phyloP scores from a whole-genome alignment of 2,113 vertebrate genomes.

The Herpailurus yagouaroundi region DNA sequence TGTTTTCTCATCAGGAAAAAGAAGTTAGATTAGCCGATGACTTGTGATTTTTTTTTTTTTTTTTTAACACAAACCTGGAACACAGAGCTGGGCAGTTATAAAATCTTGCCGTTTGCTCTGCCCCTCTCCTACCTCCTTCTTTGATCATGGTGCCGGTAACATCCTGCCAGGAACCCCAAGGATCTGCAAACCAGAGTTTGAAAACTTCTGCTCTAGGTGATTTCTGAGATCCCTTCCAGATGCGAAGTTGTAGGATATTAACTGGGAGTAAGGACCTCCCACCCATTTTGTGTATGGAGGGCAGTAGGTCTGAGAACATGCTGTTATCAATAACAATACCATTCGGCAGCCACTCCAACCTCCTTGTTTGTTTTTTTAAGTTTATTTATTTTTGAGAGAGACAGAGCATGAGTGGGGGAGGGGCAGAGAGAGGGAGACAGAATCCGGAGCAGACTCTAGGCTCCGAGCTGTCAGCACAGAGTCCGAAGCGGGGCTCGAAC shows the following conservation, averaged over 20 bases:
- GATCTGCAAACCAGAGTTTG: not conserved
- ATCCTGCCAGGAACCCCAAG: not conserved
- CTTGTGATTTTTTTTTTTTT: not conserved
- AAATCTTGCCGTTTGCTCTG: not conserved
- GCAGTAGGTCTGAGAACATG: not conserved
- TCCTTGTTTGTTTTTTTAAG: not conserved
- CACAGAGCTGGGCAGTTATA: not conserved
- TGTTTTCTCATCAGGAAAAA: conserved; percentile 6
- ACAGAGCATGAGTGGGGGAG: too few relatives aligned
- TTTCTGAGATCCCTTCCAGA: not conserved
- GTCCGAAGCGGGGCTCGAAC: too few relatives aligned
- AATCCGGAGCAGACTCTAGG: too few relatives aligned
- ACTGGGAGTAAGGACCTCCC: not conserved
- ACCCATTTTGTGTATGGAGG: not conserved
- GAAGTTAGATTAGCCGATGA: not conserved
- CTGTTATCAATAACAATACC: not conserved
- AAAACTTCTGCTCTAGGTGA: not conserved
- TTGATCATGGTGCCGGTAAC: not conserved
- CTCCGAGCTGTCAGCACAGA: too few relatives aligned
- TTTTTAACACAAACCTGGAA: not conserved
- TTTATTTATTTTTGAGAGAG: too few relatives aligned
- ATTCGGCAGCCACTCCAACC: not conserved
- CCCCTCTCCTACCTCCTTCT: too few relatives aligned
- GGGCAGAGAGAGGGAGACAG: too few relatives aligned
- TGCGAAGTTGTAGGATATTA: not conserved